phyloP scores from a whole-genome alignment of 1,140 invertebrate genomes.

The Zaprionus inermis region DNA sequence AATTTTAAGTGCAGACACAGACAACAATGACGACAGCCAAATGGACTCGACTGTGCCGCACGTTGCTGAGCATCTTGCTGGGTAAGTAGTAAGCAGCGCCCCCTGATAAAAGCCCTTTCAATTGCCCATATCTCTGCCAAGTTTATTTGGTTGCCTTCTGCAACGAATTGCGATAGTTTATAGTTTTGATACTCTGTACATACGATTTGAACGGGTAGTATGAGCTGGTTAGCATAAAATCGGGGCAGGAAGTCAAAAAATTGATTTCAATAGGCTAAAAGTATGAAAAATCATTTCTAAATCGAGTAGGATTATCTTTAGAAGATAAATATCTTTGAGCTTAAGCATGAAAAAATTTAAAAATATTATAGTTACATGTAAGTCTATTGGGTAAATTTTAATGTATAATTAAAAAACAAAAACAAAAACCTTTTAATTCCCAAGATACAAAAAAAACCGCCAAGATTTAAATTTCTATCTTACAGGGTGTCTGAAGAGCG shows the following conservation, averaged over 20 bases:
- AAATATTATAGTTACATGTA: no score
- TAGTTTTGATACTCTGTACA: conserved; percentile 4
- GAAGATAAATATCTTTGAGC: background rate
- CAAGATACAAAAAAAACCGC: no score
- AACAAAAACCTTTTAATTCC: no score
- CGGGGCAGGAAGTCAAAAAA: background rate
- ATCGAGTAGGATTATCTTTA: rapidly evolving
- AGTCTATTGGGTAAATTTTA: no score
- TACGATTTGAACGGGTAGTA: background rate
- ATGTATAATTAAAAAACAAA: no score
- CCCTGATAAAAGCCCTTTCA: background rate
- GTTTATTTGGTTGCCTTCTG: conserved; percentile 64
- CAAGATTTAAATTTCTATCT: background rate
- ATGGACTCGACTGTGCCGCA: conserved; percentile 71
- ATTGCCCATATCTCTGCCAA: conserved; percentile 16
- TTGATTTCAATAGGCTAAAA: no score
- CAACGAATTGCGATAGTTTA: conserved; percentile 56
- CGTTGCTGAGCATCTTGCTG: conserved; percentile 65
- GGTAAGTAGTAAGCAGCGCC: conserved; percentile 51
- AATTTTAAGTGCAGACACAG: conserved; percentile 76
- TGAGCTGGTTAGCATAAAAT: background rate
- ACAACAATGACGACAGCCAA: conserved; percentile 80
- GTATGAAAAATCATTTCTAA: no score
- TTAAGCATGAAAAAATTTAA: no score
- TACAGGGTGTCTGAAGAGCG: background rate